These are phyloP conservation scores for Stomatorhinus ivindoensis DNA, from an alignment of 2,113 vertebrate species.

Conservation along the genomic window DNA sequence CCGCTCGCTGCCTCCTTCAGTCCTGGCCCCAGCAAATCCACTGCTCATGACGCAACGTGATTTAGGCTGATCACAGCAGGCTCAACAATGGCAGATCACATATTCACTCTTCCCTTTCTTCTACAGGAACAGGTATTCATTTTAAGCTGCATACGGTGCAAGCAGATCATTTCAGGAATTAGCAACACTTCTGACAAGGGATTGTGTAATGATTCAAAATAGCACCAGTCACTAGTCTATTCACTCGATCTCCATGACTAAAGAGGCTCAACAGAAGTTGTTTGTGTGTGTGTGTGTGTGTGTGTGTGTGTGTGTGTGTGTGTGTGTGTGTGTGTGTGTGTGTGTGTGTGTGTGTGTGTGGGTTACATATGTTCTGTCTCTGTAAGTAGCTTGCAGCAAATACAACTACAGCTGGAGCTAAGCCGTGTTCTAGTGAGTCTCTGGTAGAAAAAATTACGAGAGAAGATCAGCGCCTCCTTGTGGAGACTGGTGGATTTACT, in stretches of 20 bases:
- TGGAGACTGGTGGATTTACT: not conserved
- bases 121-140: not conserved
- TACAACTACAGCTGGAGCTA: not conserved
- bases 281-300: not conserved
- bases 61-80: not conserved
- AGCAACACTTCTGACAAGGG: not conserved
- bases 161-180: not conserved
- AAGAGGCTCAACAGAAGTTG: not conserved
- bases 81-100: not conserved
- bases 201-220: slow-evolving; percentile 1
- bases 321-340: not conserved
- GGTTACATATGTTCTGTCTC: not conserved
- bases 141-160: not conserved
- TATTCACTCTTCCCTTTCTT: not conserved
- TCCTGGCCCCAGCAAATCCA: not conserved
- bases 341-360: not conserved
- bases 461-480: slow-evolving; percentile 10
- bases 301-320: too few relatives aligned
- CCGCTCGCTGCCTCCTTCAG: not conserved
- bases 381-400: not conserved
- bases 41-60: not conserved
- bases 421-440: not conserved
- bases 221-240: not conserved
- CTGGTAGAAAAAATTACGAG: not conserved
- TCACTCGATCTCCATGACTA: not conserved